Evolutionary conservation across 1,140 invertebrate genomes (phyloP), one percentile per base, ranked within the genome.

Genomic region (Drosophila gunungcola): DNA sequence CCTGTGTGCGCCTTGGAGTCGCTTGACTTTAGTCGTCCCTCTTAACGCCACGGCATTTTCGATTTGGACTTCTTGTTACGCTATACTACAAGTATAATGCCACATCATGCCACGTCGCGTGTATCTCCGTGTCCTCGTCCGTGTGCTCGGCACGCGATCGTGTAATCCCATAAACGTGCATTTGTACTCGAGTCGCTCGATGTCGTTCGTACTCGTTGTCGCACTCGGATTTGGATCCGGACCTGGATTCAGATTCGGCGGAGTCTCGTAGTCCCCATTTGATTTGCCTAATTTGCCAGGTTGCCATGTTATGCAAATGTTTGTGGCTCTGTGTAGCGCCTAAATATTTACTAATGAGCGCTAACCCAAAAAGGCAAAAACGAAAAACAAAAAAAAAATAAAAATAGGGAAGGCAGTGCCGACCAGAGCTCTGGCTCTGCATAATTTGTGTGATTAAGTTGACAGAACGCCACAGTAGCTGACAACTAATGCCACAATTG

Each of bases 341-440:
- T 80, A 70, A 89, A 88, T 88, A 79, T 73, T 70, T 63, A 79
- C 84, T 88, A 88, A 88, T 88, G 84, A 88, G 85, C 67, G 79
- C 58, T 89, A 88, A 89, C 83, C 80, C 80, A 77, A 73, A 83
- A 73, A 56, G 67, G 49, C 63, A 77, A 43, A 62, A 55, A 68
- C 16, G 27, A 52, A 49, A 52, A 62, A 53, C 16, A 46, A 43
- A 13, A 49, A 10, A 25, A 2, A 6, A 16, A 13, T 1, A 34
- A 10, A 34, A 46, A 38, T 5, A 32, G 4, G 42, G 29, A 13
- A 36, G 45, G 25, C 43, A 34, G 41, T 38, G 29, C 3, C 34
- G 34, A 57, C 62, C 62, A 57, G 45, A 61, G 61, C 38, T 12
- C 27, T 16, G 73, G 54, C 72, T 36, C 38, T 77, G 73, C 74